Evolutionary conservation across 2,113 vertebrate genomes (phyloP), one percentile per base, ranked within the genome.

Genomic region (Laticauda colubrina): DNA sequence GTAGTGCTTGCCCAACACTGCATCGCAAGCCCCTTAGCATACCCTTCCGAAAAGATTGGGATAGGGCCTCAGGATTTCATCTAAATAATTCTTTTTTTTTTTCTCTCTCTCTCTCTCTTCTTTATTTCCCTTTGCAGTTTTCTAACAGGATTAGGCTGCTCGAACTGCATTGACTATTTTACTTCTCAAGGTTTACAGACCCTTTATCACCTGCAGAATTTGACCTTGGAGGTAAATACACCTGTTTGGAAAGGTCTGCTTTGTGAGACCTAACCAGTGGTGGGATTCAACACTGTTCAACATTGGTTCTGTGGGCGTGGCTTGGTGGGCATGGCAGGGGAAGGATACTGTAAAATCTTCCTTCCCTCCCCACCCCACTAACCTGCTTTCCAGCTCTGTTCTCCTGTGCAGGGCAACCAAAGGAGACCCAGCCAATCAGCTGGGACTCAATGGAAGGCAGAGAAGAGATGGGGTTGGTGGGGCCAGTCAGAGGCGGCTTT

Each of bases 151-250:
- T 92, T 99, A 97, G 99, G 99, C 96, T 99, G 99, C 97, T 99
- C 99, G 95, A 99, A 99, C 98, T 99, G 99, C 98, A 98, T 99
- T 95, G 99, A 99, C 96, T 99, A 99, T 97, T 99, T 99, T 98
- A 99, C 99, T 91, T 99, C 99, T 91, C 99, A 99, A 96, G 99
- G 99, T 85, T 96, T 99, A 92, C 99, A 99, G 98, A 99, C 98
- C 96, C 96, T 99, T 96, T 99, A 99, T 97, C 99, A 99, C 97
- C 98, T 99, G 96, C 99, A 99, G 98, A 98, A 98, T 97, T 98
- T 99, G 92, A 98, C 99, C 61, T 98, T 99, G 96, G 99, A 99
- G 99, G 99, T 99, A 99, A 98, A 95, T 91, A 93, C 93, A 26
- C 15, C 9, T 93, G 93, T 86, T 54, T 75, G 88, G 94, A 94